A percentile compares a stretch with the other conserved stretches of the same genome.
These are phyloP conservation scores for Thymelicus acteon DNA, from an alignment of 2,888 invertebrate species.

Conservation along the genomic window DNA sequence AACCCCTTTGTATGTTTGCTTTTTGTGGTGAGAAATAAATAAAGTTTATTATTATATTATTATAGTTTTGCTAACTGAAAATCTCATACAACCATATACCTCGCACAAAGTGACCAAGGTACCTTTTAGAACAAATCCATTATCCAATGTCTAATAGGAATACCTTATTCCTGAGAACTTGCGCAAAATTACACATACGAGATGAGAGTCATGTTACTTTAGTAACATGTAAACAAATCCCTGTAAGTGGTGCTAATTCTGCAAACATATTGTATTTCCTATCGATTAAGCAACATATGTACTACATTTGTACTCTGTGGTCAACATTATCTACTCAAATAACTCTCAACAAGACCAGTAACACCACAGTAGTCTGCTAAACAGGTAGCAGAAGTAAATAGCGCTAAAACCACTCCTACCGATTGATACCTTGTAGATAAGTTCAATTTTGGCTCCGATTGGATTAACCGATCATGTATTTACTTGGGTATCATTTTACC, in stretches of 20 bases:
- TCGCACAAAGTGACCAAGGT: too few relatives aligned
- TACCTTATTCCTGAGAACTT: too few relatives aligned
- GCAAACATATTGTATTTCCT: slow-evolving; percentile 19
- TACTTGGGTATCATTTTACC: not conserved
- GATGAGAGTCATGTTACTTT: not conserved
- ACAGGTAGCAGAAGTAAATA: not conserved
- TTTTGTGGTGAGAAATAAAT: too few relatives aligned
- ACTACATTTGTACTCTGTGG: slow-evolving; percentile 9
- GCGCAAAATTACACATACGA: too few relatives aligned
- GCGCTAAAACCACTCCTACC: not conserved
- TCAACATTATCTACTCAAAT: slow-evolving; percentile 16
- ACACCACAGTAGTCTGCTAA: slow-evolving; percentile 5
- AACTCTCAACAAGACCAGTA: slow-evolving; percentile 5
- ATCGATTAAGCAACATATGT: slow-evolving; percentile 21
- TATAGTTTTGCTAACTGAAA: too few relatives aligned
- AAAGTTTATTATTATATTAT: too few relatives aligned
- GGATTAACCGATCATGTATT: not conserved
- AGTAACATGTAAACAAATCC: slow-evolving; percentile 9
- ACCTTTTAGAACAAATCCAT: too few relatives aligned
- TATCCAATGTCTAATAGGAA: not conserved
- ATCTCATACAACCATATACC: too few relatives aligned
- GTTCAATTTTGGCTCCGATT: not conserved
- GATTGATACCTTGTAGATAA: not conserved
- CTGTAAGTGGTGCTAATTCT: slow-evolving; percentile 10
- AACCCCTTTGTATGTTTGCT: too few relatives aligned